Evolutionary conservation across 2,113 vertebrate species (phyloP).

Genomic region (Pseudopodoces humilis): DNA sequence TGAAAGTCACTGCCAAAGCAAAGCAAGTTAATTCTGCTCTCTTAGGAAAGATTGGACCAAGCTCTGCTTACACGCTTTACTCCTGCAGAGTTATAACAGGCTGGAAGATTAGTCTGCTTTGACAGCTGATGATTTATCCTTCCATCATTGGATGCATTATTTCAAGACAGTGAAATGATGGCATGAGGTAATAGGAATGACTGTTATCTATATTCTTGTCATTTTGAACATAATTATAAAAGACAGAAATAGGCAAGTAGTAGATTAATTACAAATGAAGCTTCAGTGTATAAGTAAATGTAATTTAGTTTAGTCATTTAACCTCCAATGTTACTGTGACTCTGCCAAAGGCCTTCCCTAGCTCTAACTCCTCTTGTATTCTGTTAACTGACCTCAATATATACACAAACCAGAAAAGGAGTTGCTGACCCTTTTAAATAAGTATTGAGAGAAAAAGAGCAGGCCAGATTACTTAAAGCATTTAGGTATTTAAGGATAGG

Average conservation of each 20-base stretch:
- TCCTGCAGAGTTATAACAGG: neutral
- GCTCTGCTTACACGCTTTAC: neutral
- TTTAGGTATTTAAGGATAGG: neutral
- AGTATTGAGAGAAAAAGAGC: neutral
- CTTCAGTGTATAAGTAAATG: neutral
- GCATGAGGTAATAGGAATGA: neutral
- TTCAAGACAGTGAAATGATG: constrained; percentile 4
- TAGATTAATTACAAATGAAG: neutral
- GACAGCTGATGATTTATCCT: constrained; percentile 5
- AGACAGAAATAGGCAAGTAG: neutral
- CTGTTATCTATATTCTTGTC: neutral
- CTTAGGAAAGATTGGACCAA: neutral
- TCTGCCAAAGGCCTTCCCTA: neutral
- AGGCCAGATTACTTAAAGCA: neutral
- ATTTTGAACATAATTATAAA: neutral
- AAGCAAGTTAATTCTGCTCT: neutral
- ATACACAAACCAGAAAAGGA: neutral
- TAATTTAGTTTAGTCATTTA: neutral
- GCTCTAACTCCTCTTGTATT: neutral
- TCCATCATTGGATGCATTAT: neutral
- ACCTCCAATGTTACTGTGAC: neutral
- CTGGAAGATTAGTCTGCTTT: neutral
- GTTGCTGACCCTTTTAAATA: neutral
- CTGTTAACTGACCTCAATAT: neutral
- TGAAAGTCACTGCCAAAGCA: neutral